Conservation (phyloP, 1,140 invertebrate genomes). For the Lineus longissimus region DNA sequence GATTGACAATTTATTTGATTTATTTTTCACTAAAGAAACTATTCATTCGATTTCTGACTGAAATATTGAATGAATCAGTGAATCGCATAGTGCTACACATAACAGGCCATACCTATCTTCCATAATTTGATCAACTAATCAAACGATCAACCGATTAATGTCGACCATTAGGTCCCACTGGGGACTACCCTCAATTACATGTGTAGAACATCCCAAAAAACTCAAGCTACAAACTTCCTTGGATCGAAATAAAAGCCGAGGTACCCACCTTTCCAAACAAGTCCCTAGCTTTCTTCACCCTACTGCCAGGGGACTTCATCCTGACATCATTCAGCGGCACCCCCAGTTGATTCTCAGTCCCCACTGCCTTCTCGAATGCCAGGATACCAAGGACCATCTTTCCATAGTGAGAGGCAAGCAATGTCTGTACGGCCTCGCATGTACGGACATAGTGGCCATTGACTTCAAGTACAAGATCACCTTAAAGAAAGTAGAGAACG, state of each 20-base stretch:
- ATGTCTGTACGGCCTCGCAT: conserved; percentile 23
- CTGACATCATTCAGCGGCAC: conserved; percentile 20
- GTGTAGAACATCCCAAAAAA: no score
- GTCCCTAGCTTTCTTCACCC: conserved; percentile 30
- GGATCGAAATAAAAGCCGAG: no score
- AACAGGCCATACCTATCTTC: no score
- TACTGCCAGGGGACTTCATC: conserved; percentile 7
- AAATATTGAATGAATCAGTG: no score
- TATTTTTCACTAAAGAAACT: no score
- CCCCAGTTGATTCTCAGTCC: conserved; percentile 5
- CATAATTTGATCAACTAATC: neutral
- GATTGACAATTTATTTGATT: no score
- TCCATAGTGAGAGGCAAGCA: conserved; percentile 27
- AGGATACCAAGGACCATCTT: conserved; percentile 33
- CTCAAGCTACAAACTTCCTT: no score
- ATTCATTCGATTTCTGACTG: no score
- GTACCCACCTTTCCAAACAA: conserved; percentile 42
- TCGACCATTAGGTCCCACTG: no score
- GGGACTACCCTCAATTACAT: no score
- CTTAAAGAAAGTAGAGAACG: conserved; percentile 22
- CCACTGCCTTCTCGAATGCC: conserved; percentile 26
- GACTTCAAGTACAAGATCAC: conserved; percentile 45
- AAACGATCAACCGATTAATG: neutral
- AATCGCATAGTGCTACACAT: no score
- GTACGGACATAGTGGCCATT: conserved; percentile 29